Percentiles rank a stretch among this genome's conserved stretches.
Evolutionary conservation across 2,888 invertebrate species (phyloP).

Genomic region (Reticulitermes lucifugus): DNA sequence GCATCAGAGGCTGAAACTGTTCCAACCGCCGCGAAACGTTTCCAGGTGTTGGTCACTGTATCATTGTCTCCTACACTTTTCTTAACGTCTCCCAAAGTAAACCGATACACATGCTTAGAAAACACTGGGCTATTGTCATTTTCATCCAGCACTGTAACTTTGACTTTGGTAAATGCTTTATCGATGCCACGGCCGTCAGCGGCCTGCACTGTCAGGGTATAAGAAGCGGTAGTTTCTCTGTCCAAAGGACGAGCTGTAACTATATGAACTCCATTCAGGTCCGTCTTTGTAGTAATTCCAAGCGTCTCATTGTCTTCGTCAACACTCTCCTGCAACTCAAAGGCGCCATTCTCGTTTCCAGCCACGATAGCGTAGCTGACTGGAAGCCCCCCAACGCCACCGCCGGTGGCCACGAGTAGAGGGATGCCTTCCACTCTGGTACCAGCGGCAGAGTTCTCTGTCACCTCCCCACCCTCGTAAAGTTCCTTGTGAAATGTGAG

Average conservation of each 20-base stretch:
- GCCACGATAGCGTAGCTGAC: slow-evolving; percentile 85
- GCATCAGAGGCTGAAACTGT: slow-evolving; percentile 88
- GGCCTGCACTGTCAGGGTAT: slow-evolving; percentile 83
- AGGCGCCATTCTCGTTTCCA: slow-evolving; percentile 79
- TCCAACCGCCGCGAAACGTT: slow-evolving; percentile 85
- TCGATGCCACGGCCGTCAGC: slow-evolving; percentile 84
- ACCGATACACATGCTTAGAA: slow-evolving; percentile 80
- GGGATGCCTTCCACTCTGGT: slow-evolving; percentile 79
- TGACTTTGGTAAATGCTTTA: slow-evolving; percentile 82
- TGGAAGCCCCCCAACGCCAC: slow-evolving; percentile 69
- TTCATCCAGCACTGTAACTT: slow-evolving; percentile 82
- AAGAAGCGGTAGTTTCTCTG: slow-evolving; percentile 78
- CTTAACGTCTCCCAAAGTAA: slow-evolving; percentile 69
- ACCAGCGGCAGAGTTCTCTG: slow-evolving; percentile 81
- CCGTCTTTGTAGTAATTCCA: slow-evolving; percentile 55
- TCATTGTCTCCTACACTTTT: slow-evolving; percentile 62
- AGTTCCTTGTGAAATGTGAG: slow-evolving; percentile 77
- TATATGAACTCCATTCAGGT: slow-evolving; percentile 69
- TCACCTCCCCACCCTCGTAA: slow-evolving; percentile 74
- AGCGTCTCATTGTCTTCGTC: slow-evolving; percentile 64
- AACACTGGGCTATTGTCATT: slow-evolving; percentile 94
- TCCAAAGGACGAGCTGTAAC: slow-evolving; percentile 84
- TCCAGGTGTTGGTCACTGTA: slow-evolving; percentile 73
- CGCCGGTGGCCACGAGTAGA: slow-evolving; percentile 72
- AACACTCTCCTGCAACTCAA: slow-evolving; percentile 74